Base-by-base conservation (phyloP, 2,113 vertebrate species). In the Pseudorasbora parva region DNA sequence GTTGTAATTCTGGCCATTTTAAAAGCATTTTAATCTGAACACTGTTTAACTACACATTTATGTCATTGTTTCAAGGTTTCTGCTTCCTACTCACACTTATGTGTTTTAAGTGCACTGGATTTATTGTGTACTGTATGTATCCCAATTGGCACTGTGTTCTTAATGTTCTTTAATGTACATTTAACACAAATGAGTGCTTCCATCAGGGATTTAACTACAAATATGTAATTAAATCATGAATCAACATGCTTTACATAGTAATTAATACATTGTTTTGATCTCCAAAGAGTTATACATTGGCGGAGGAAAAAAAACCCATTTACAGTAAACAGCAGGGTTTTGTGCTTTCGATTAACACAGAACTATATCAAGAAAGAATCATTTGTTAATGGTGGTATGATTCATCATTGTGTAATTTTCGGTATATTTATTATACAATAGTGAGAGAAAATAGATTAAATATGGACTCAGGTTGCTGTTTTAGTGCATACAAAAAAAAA, bases 211-310 rank as follows among this genome's bases (percentile, higher is more conserved):
- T 75, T 74, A 27, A 8, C 45, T 74, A n/a, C 37, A 56, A 41
- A 10, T 37, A 37, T 37, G 37, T 37, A 37, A 1, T 37, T 37
- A 37, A 77, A 30, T 64, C 9, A 45, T 49, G 23, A 49, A 51
- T 49, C 43, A 51, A 64, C 17, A 64, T 49, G 10, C 19, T 80
- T 23, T 80, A 64, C 43, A 79, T 64, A 79, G 76, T 45, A 62
- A 78, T 78, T 78, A 78, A 62, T 62, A 62, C 47, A n/a, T 6
- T 1, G n/a, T 62, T n/a, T 78, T 62, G 23, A 62, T 62, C 57
- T 27, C 11, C 10, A 59, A 56, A 78, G 33, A 45, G 10, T 60
- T 45, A 43, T 9, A 78, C 54, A 23, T 59, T 27, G 7, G 54
- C 33, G 19, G 1, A 19, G 4, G 2, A 6, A 10, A 62, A 27